phyloP scores from a whole-genome alignment of 1,140 invertebrate species.

The Venturia canescens region DNA sequence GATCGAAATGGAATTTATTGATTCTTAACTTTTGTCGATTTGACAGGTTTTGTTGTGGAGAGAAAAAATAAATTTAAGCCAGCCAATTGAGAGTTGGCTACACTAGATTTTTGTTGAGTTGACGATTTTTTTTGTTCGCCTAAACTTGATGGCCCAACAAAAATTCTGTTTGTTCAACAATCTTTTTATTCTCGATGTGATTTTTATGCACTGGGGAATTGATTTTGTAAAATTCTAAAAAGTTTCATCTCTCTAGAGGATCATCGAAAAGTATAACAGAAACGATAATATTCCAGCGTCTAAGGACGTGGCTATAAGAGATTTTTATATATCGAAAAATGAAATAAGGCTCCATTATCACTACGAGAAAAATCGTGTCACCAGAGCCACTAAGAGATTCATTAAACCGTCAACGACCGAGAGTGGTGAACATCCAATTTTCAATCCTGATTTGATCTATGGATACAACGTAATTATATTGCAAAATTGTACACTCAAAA shows the following conservation, averaged over 20 bases:
- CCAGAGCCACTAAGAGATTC: constrained; percentile 81
- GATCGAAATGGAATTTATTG: too few species aligned
- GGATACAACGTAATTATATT: constrained; percentile 79
- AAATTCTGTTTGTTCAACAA: too few species aligned
- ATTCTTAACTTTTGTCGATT: too few species aligned
- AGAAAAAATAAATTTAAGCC: too few species aligned
- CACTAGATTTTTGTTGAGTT: too few species aligned
- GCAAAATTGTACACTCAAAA: not conserved
- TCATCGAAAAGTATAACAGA: constrained; percentile 81
- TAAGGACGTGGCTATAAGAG: constrained; percentile 82
- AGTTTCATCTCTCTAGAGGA: constrained; percentile 68
- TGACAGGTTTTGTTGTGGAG: too few species aligned
- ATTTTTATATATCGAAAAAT: constrained; percentile 80
- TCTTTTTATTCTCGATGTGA: too few species aligned
- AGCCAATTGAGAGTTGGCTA: too few species aligned
- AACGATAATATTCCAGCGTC: constrained; percentile 77
- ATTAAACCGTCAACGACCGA: constrained; percentile 82
- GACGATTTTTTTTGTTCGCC: too few species aligned
- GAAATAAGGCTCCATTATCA: constrained; percentile 84
- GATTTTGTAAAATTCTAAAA: constrained; percentile 47
- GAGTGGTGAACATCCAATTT: constrained; percentile 80
- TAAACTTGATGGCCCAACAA: too few species aligned
- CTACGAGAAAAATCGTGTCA: constrained; percentile 82
- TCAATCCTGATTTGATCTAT: constrained; percentile 80
- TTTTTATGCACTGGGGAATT: not conserved